Evolutionary conservation across 1,140 invertebrate genomes (phyloP), one percentile per base, ranked within the genome.

Genomic region (Pteromalus puparum): DNA sequence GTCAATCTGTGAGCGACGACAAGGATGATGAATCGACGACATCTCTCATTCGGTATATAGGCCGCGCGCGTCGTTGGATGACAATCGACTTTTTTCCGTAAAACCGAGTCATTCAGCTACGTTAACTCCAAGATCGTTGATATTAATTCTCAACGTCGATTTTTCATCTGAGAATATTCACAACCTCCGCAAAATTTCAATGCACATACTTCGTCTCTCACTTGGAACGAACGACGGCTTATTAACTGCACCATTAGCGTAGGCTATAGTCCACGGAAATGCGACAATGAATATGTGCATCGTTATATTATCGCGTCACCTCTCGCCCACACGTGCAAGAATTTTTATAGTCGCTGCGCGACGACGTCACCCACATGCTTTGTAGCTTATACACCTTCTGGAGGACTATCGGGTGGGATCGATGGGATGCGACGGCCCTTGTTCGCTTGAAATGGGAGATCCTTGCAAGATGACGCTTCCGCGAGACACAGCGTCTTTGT

Each of bases 361-460:
- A 2, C 53, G 53, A 61, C 83, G 79, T 80, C 83, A 84, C 83
- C 83, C 77, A 84, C 83, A 75, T 80, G n/a, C 21, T 42, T 21
- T 1, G 46, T 61, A 21, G 30, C 30, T 34, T 34, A 34, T 34
- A 34, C 4, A 61, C 18, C 53, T 61, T 7, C 34, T 72, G 7
- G 65, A 67, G n/a, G 10, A 61, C 65, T 38, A 79, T 83, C 74
- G 74, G 24, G 18, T 53, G 61, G 34, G 65, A 28, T 48, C 28
- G 80, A 73, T 34, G 30, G 7, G 28, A 18, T 42, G 30, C 30
- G 73, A 82, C 38, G 82, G 6, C 26, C 21, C n/a, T 24, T 34
- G 26, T 72, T 70, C 24, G 21, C 30, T 9, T 24, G 82, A 79
- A 83, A 83, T 46, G 12, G 38, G 82, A 83, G 82, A 83, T 73